Conservation (phyloP, 1,140 invertebrate species). For the Triops cancriformis region DNA sequence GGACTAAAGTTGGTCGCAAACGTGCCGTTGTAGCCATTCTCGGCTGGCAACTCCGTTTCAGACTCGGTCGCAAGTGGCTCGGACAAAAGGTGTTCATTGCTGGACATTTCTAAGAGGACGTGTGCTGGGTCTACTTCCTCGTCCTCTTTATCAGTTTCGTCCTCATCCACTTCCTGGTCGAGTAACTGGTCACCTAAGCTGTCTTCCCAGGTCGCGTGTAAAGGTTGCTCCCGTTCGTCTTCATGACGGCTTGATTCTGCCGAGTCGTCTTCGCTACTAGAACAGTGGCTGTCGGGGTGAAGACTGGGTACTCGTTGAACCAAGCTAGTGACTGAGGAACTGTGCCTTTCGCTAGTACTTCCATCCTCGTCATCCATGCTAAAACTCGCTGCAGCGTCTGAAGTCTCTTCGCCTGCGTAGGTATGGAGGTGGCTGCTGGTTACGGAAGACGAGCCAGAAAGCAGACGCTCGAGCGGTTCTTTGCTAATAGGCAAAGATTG, state of each 20-base stretch:
- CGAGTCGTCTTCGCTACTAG: not conserved
- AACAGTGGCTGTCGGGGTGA: not conserved
- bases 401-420: not conserved
- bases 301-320: not conserved
- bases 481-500: not conserved
- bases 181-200: not conserved
- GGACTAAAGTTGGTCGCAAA: not conserved
- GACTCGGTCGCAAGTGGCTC: not conserved
- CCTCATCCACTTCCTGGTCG: not conserved
- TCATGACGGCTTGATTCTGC: not conserved
- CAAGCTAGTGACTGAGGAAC: not conserved
- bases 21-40: not conserved
- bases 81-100: not conserved
- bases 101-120: not conserved
- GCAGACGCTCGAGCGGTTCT: not conserved
- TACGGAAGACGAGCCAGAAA: constrained; percentile 12
- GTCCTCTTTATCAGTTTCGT: not conserved
- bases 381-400: not conserved
- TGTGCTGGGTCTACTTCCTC: not conserved
- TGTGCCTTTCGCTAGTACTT: not conserved
- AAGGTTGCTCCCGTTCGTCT: not conserved
- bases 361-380: not conserved
- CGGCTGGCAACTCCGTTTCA: not conserved
- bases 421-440: constrained; percentile 21
- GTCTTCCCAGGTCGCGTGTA: not conserved